Percentiles rank a stretch among this genome's conserved stretches.
phyloP scores from a whole-genome alignment of 2,797 vertebrate species.

The Calcarius lapponicus region DNA sequence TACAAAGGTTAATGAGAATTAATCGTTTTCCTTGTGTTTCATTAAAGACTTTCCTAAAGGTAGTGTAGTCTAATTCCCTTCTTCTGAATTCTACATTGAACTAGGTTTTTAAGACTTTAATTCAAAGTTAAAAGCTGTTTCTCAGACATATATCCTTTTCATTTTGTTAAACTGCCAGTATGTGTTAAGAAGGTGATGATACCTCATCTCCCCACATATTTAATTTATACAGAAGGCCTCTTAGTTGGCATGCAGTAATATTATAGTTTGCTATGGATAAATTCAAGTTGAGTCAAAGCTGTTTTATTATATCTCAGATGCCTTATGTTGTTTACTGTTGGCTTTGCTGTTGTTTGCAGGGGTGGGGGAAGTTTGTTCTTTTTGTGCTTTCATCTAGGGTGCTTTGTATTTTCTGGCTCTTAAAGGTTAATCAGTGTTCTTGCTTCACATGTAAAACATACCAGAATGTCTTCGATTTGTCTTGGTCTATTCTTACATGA shows the following conservation, averaged over 20 bases:
- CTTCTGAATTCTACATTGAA: not conserved
- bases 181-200: not conserved
- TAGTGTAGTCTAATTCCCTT: not conserved
- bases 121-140: not conserved
- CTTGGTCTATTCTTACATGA: not conserved
- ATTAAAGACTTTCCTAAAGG: not conserved
- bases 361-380: not conserved
- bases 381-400: not conserved
- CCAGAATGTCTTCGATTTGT: not conserved
- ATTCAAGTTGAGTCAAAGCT: not conserved
- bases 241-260: constrained; percentile 8
- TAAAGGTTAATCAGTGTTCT: not conserved
- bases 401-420: not conserved
- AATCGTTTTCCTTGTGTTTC: not conserved
- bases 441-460: not conserved
- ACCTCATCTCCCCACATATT: not conserved
- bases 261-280: not conserved
- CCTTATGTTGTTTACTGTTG: not conserved
- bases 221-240: not conserved
- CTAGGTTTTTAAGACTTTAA: not conserved
- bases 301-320: not conserved
- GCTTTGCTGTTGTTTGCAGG: not conserved
- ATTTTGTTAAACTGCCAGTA: constrained; percentile 3
- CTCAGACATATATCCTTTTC: constrained; percentile 3
- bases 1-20: not conserved